Base-by-base conservation (phyloP, 2,888 invertebrate genomes). In the Scaptomyza flava region DNA sequence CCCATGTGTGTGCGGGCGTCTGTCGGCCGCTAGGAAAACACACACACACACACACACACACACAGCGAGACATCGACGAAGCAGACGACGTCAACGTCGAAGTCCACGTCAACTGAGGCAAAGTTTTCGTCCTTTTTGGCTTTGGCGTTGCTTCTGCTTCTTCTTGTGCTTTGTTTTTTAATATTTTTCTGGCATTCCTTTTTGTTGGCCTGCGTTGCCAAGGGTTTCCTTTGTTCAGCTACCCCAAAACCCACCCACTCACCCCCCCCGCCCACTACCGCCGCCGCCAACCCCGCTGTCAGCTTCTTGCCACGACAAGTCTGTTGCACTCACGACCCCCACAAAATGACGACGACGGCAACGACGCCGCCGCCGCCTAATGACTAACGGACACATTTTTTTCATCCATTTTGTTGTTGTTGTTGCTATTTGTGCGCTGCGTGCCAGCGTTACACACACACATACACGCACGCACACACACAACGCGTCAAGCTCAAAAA, bases 151-250 rank as follows among this genome's bases (percentile, higher is more conserved):
- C 64, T 70, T 76, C 66, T 48, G 1, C 14, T 38, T 38, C 14
- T 38, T 38, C 62, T 75, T 74, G 2, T 14, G 6, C 20, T 48
- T n/a, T 46, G n/a, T 20, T 33, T 7, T 50, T 34, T 50, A 12
- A 12, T 34, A 34, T 50, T 34, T 50, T 81, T 43, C 20, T 76
- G 73, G 77, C 69, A 76, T 72, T 85, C 76, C 77, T 86, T 85
- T 85, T 83, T 87, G 85, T 89, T 79, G 84, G 79, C 80, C 79
- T 87, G 89, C 90, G 90, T 90, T 90, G 90, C 90, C 80, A 90
- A 84, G 90, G 90, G 87, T 90, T 90, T 90, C 81, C 90, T 90
- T 90, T 90, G 90, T 90, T 89, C 77, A 51, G 76, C 56, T 36
- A 56, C 47, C 48, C 50, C 50, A 34, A 50, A 17, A 4, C 31